Conservation (phyloP, 2,113 vertebrate genomes). For the Labeo rohita region DNA sequence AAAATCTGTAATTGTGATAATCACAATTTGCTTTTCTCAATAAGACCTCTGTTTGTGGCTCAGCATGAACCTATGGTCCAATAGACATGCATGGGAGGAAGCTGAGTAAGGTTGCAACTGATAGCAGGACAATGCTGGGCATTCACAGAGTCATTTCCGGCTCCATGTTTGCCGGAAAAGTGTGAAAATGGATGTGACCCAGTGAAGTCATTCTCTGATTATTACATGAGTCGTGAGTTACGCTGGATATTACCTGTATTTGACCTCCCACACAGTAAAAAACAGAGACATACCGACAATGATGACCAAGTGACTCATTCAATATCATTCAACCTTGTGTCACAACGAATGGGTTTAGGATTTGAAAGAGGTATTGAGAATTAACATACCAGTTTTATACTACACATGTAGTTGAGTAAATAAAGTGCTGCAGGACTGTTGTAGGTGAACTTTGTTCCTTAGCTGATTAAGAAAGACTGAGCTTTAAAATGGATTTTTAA, state of each 20-base stretch:
- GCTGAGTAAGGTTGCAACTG: not conserved
- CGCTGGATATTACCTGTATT: not conserved
- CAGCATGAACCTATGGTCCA: not conserved
- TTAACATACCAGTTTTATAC: not conserved
- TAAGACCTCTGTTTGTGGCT: not conserved
- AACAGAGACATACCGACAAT: not conserved
- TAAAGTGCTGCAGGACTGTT: not conserved
- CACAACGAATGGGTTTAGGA: not conserved
- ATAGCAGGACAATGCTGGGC: conserved; percentile 8
- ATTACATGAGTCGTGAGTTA: not conserved
- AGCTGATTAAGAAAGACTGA: not conserved
- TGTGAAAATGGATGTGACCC: not conserved
- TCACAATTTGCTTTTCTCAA: not conserved
- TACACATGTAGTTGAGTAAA: not conserved
- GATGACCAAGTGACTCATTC: not conserved
- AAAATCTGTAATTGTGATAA: not conserved
- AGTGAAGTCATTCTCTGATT: not conserved
- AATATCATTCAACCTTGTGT: not conserved
- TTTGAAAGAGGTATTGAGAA: not conserved
- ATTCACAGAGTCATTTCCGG: conserved; percentile 7
- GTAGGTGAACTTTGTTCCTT: conserved; percentile 31
- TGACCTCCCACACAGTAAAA: not conserved
- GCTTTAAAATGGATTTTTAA: conserved; percentile 1
- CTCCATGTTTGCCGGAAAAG: conserved; percentile 14
- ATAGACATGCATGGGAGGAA: conserved; percentile 5